Conservation (phyloP, 2,113 vertebrate species). For the Coptodon rendalli region DNA sequence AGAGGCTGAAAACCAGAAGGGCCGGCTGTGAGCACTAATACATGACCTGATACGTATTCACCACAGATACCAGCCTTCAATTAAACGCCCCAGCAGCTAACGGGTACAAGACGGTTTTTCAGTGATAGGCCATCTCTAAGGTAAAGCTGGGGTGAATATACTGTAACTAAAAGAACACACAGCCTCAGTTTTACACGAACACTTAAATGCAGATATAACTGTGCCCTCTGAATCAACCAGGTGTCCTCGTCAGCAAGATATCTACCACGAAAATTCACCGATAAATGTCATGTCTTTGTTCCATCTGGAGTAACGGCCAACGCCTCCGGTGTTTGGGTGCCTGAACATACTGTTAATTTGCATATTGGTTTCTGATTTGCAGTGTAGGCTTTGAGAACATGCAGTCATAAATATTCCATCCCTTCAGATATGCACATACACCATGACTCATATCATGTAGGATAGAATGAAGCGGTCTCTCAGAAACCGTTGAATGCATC, state of each 20-base stretch:
- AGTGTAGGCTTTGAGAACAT: not conserved
- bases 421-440: not conserved
- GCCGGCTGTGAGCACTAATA: not conserved
- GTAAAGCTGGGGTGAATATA: not conserved
- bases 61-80: not conserved
- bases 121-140: not conserved
- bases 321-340: not conserved
- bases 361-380: not conserved
- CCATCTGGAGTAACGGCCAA: not conserved
- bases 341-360: not conserved
- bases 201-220: not conserved
- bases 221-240: not conserved
- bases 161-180: not conserved
- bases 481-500: not conserved
- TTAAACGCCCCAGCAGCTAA: not conserved
- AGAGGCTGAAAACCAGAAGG: not conserved
- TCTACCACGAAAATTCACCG: not conserved
- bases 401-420: not conserved
- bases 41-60: not conserved
- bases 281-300: not conserved
- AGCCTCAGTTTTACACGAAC: not conserved
- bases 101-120: not conserved
- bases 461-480: not conserved
- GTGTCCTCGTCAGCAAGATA: not conserved
- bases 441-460: not conserved